Evolutionary conservation across 1,140 invertebrate species (phyloP).

Genomic region (Subanguina moxae): DNA sequence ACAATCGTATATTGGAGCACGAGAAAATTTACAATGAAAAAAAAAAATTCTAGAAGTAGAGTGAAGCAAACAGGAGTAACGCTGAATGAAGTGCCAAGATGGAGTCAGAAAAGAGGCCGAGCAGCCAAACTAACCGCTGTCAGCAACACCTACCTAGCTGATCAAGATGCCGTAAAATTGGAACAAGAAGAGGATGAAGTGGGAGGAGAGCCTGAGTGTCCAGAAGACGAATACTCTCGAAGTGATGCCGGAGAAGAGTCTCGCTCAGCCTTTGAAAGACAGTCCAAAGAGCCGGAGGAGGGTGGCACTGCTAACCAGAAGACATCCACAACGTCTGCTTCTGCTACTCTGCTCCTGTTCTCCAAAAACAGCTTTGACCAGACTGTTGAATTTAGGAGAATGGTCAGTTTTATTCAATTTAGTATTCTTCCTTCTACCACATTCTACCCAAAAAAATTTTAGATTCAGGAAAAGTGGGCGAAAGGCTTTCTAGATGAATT

Average conservation of each 20-base stretch:
- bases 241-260: slow-evolving; percentile 2
- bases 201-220: not conserved
- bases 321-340: not conserved
- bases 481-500: slow-evolving; percentile 5
- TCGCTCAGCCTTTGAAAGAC: no score
- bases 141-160: not conserved
- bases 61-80: slow-evolving; percentile 19
- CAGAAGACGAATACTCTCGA: slow-evolving; percentile 7
- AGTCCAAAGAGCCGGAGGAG: not conserved
- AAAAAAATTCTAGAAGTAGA: slow-evolving; percentile 18
- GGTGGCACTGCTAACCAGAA: not conserved
- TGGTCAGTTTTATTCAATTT: slow-evolving; percentile 15
- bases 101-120: slow-evolving; percentile 3
- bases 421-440: not conserved
- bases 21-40: no score
- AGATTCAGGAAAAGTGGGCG: slow-evolving; percentile 19
- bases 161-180: slow-evolving; percentile 5
- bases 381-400: slow-evolving; percentile 10
- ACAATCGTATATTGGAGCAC: no score
- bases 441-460: not conserved
- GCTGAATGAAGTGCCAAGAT: slow-evolving; percentile 3
- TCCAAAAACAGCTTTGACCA: slow-evolving; percentile 29
- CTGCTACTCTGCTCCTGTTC: slow-evolving; percentile 8
- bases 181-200: slow-evolving; percentile 21
- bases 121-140: not conserved